Percentiles rank a stretch among this genome's conserved stretches.
phyloP scores from a whole-genome alignment of 2,888 invertebrate genomes.

The Eupithecia subumbrata region DNA sequence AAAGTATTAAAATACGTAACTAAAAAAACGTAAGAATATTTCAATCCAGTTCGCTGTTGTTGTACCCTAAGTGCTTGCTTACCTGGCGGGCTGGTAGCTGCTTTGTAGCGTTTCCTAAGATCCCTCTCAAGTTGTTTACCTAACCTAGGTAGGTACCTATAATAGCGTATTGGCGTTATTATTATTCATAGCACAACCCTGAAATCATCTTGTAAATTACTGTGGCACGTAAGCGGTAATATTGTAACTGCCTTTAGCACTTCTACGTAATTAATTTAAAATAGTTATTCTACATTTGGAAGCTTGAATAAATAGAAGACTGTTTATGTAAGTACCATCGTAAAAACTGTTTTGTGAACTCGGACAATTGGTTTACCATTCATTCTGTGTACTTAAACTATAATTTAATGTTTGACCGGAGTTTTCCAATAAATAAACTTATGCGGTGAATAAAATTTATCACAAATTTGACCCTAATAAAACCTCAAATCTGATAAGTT shows the following conservation, averaged over 20 bases:
- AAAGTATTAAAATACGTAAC: constrained; percentile 28
- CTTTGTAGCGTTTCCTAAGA: constrained; percentile 25
- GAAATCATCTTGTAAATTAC: constrained; percentile 62
- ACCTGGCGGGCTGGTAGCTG: constrained; percentile 43
- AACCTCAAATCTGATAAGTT: constrained; percentile 43
- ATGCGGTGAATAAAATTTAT: constrained; percentile 41
- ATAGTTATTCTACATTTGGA: constrained; percentile 1
- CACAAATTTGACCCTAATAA: constrained; percentile 45
- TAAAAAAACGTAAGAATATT: constrained; percentile 17
- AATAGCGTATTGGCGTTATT: constrained; percentile 56
- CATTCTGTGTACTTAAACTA: neutral
- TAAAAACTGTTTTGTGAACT: neutral
- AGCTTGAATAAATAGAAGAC: neutral
- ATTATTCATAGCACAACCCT: constrained; percentile 68
- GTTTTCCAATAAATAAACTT: constrained; percentile 40
- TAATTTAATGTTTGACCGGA: constrained; percentile 23
- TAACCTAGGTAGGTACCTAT: neutral
- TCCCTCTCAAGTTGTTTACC: constrained; percentile 47
- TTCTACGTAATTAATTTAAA: constrained; percentile 23
- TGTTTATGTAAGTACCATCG: neutral
- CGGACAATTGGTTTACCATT: neutral
- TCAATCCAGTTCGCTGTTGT: constrained; percentile 40
- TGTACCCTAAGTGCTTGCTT: constrained; percentile 58
- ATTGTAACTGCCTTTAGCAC: constrained; percentile 25
- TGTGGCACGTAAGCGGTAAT: constrained; percentile 55